Base-by-base conservation (phyloP, 2,113 vertebrate species). In the Callaeas wilsoni region DNA sequence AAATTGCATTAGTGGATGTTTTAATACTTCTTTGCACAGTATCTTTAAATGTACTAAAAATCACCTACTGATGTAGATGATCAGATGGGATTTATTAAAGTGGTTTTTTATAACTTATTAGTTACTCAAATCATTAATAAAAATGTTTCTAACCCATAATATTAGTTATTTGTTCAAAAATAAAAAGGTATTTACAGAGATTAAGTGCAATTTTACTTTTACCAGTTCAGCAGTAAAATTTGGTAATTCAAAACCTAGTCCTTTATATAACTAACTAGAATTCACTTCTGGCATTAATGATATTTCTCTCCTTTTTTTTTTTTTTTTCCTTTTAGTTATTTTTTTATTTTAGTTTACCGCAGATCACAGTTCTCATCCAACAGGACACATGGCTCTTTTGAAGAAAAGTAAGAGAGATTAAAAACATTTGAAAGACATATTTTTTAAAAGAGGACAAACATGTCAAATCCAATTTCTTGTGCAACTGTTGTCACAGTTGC, bases 301-400 rank as follows among this genome's bases (percentile, higher is more conserved):
- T 68, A 53, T 86, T 25, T 94, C 25, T 81, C 12, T 53, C 9
- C 18, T 57, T 29, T 42, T 7, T n/a, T 20, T 12, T 90, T 20
- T 42, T 4, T 55, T 47, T 84, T 35, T 30, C 1, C 4, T 56
- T 67, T 67, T 11, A 59, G 42, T 57, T 70, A 3, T 63, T 73
- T 42, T 32, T 64, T 35, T 12, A 39, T 96, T 97, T 73, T 70
- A 56, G 95, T 97, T 84, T 88, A 30, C 56, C 44, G 80, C 94
- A 98, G 98, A 63, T 95, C 42, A 50, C 84, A 16, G 70, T 68
- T 93, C 68, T 90, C 63, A 90, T 37, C 87, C 41, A 78, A 95
- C 87, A 90, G 95, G 96, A 98, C 94, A 95, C n/a, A 99, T 99
- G 99, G 97, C 98, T 98, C 96, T 99, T 70, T 94, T 99, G 96